Base-by-base conservation (phyloP, 2,888 invertebrate species). In the Cylindroiulus punctatus region DNA sequence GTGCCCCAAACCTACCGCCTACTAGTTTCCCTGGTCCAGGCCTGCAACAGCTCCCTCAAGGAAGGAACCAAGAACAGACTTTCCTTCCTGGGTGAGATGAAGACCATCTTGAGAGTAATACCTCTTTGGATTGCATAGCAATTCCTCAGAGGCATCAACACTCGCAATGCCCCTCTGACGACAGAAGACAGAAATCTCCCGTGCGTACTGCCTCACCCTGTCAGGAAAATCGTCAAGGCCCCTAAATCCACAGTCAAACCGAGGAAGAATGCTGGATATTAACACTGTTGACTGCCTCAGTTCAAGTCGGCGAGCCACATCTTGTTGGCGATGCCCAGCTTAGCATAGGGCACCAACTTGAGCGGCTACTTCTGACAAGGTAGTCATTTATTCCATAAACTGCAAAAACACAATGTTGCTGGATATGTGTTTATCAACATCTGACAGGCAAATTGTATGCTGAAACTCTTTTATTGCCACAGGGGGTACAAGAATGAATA, bases 51-150 rank as follows among this genome's bases (percentile, higher is more conserved):
- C 17, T 12, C 32, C 40, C 81, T 36, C 30, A 14, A 81, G 81
- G 36, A 81, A 30, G 12, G 40, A 82, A 36, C 81, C 17, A 30
- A 81, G 12, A 8, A 81, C 81, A 2, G 36, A 36, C n/a, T 82
- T 82, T 36, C 32, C 82, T 19, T 82, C 82, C 7, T 82, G 19
- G n/a, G 82, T 82, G 36, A 82, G 42, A n/a, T 82, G 82, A n/a
- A 82, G 42, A n/a, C 32, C 82, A 82, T 3, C 82, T 1, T 19
- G 82, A 36, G 42, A 10, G 82, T 40, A 82, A 30, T 82, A 82
- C 82, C 82, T 82, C 36, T 82, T 42, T 40, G 32, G 82, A 30
- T 82, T 42, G 36, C n/a, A n/a, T n/a, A 82, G 82, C 36, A 82
- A 42, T n/a, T 30, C 82, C 36, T 42, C 19, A 82, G 32, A 82